Conservation (phyloP, 2,113 vertebrate genomes). For the Zingel zingel region DNA sequence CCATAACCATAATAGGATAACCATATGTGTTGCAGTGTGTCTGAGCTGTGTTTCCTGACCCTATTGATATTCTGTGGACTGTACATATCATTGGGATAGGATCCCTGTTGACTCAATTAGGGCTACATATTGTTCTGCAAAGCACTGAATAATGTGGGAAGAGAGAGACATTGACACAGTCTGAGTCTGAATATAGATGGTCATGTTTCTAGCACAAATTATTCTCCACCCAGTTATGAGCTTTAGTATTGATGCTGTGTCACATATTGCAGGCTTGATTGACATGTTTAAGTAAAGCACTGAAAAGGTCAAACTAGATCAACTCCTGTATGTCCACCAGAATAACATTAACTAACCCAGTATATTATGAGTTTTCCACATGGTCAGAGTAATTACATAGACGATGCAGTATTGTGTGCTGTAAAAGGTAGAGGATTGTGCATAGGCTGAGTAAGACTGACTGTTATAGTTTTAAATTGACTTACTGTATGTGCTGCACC, state of each 20-base stretch:
- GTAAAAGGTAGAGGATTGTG: background rate
- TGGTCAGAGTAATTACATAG: background rate
- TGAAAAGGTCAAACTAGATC: background rate
- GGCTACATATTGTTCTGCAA: constrained; percentile 66
- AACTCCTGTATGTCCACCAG: background rate
- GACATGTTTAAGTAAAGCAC: background rate
- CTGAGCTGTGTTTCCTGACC: constrained; percentile 15
- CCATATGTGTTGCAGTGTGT: constrained; percentile 21
- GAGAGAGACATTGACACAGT: constrained; percentile 48
- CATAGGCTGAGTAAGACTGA: background rate
- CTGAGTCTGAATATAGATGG: constrained; percentile 58
- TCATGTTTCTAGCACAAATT: constrained; percentile 10
- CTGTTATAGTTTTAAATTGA: background rate
- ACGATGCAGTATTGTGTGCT: background rate
- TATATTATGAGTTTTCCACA: background rate
- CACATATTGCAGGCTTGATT: constrained; percentile 26
- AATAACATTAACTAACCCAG: background rate
- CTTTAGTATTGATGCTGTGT: background rate
- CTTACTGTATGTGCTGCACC: constrained; percentile 21
- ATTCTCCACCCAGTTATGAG: constrained; percentile 26
- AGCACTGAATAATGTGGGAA: constrained; percentile 62
- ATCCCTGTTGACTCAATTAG: constrained; percentile 80
- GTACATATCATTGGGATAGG: constrained; percentile 42
- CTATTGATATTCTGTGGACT: constrained; percentile 72
- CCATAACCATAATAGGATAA: constrained; percentile 23